Evolutionary conservation across 2,113 vertebrate genomes (phyloP).

Genomic region (Corynorhinus townsendii): DNA sequence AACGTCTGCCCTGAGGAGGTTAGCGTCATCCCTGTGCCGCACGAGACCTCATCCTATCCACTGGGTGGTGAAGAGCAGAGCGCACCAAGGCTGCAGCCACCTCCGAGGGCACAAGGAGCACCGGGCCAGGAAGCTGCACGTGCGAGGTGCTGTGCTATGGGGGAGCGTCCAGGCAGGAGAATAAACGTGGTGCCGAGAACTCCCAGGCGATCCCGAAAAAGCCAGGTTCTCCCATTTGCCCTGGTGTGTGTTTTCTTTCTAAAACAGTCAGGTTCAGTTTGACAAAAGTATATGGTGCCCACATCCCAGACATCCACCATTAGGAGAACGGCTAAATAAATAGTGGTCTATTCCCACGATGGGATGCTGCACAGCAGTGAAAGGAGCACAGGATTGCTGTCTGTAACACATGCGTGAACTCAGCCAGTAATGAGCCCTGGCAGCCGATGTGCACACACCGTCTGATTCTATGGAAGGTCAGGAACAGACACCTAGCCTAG

Average conservation of each 20-base stretch:
- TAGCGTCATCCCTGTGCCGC: background rate
- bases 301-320: background rate
- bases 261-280: background rate
- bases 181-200: rapidly evolving
- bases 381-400: background rate
- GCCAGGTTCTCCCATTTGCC: background rate
- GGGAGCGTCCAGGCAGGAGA: no score
- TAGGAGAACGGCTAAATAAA: background rate
- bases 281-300: background rate
- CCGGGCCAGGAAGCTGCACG: rapidly evolving
- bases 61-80: background rate
- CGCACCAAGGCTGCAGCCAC: background rate
- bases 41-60: background rate
- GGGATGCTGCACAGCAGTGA: background rate
- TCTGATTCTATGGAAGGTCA: background rate
- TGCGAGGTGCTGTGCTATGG: no score
- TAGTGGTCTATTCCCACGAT: rapidly evolving
- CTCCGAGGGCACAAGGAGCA: background rate
- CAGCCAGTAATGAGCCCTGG: rapidly evolving
- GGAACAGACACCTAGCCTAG: background rate
- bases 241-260: background rate
- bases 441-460: rapidly evolving
- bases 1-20: background rate
- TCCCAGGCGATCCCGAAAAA: background rate
- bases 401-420: rapidly evolving